Percentiles rank a stretch among this genome's conserved stretches.
Evolutionary conservation across 2,797 vertebrate genomes (phyloP).

Genomic region (Tamandua tetradactyla): DNA sequence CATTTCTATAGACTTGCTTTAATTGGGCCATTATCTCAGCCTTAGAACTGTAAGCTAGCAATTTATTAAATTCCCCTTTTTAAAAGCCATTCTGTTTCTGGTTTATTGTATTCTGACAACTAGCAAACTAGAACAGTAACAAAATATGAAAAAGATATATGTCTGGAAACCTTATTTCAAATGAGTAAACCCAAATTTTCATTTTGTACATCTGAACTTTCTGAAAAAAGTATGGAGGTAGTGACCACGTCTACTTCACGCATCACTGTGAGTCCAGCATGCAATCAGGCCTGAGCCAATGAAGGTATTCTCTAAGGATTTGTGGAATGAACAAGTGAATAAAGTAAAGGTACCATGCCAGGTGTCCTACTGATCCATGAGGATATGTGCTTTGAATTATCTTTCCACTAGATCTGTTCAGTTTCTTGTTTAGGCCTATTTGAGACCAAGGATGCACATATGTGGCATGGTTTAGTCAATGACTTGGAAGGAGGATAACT

Average conservation of each 20-base stretch:
- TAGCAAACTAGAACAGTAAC: too few relatives aligned
- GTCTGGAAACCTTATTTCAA: not conserved
- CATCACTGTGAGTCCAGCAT: not conserved
- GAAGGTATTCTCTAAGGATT: not conserved
- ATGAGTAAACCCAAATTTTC: not conserved
- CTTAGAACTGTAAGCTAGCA: too few relatives aligned
- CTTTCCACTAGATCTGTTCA: not conserved
- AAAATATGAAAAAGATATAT: not conserved
- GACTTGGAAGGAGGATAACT: not conserved
- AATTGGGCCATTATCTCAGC: too few relatives aligned
- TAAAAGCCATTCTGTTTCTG: too few relatives aligned
- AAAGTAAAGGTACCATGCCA: not conserved
- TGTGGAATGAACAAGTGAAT: slow-evolving; percentile 1
- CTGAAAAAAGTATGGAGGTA: not conserved
- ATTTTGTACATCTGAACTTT: not conserved
- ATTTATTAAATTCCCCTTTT: too few relatives aligned
- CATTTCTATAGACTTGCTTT: too few relatives aligned
- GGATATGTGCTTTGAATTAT: not conserved
- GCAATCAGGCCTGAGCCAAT: not conserved
- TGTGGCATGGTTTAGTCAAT: not conserved
- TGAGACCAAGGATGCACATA: not conserved
- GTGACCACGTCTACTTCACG: not conserved
- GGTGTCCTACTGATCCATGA: not conserved
- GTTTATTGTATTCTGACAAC: too few relatives aligned
- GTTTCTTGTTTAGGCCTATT: not conserved